Base-by-base conservation (phyloP, 1,140 invertebrate species). In the Saxidomus purpurata region DNA sequence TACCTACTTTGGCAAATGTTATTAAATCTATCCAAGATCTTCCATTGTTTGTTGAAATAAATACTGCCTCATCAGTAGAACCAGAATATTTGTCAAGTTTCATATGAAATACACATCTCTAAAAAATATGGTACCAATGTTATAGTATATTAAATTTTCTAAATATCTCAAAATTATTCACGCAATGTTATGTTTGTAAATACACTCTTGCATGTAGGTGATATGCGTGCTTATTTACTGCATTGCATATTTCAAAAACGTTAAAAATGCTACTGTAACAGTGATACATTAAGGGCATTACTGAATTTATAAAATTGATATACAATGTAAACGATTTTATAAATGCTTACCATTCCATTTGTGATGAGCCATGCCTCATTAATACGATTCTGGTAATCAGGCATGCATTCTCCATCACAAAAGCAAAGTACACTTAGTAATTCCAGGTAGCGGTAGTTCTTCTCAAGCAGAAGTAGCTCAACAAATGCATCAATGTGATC, bases 351-450 rank as follows among this genome's bases (percentile, higher is more conserved):
- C 52, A 55, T 4, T 55, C 22, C n/a, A 55, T 15, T 15, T 55
- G 52, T 55, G 22, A 91, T 92, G 2, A 95, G 91, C 94, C 94
- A 95, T 25, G 91, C 90, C 43, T 94, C 89, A 13, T 94, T 94
- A 52, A 95, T 95, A 87, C 95, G 94, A 6, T 90, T 93, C 91
- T 95, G 95, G 83, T 95, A 95, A 87, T 95, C 93, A 19, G 94
- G 90, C 8, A 95, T 94, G 11, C 94, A 92, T 8, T 95, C 93
- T 0, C 94, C 95, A 83, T 95, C 94, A 93, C 95, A 95, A 0
- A 95, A 94, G 91, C 95, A 95, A 49, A 95, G 87, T 8, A 95
- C 94, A 61, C 92, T 94, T 31, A 95, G 83, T 28, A 95, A 84
- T 34, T 95, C 95, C 52, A 95, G 89, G 89, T 95, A 95, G 11